Conservation (phyloP, 53 echinoderm and acorn worm species). For the Pentamera pediparva region DNA sequence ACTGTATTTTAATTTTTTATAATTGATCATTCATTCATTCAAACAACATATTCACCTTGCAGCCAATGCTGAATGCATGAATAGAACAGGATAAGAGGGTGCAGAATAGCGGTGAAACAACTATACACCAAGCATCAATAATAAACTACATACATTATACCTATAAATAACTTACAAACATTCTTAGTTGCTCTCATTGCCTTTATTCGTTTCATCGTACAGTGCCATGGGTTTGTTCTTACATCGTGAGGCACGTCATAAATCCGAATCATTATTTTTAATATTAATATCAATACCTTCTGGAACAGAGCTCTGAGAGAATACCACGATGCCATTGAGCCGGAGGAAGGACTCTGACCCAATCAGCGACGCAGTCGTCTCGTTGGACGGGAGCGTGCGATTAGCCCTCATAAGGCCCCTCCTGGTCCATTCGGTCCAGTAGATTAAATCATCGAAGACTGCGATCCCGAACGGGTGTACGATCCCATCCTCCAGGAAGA, state of each 20-base stretch:
- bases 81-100: no score
- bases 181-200: no score
- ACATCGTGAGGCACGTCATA: background rate
- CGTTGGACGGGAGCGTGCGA: slow-evolving; percentile 31
- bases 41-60: no score
- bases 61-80: no score
- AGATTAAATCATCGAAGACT: slow-evolving; percentile 48
- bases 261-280: background rate
- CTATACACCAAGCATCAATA: no score
- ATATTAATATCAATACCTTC: background rate
- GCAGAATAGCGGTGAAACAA: no score
- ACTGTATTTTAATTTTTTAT: no score
- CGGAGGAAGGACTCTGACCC: slow-evolving; percentile 38
- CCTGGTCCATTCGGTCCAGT: slow-evolving; percentile 87
- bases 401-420: slow-evolving; percentile 54
- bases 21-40: no score
- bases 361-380: slow-evolving; percentile 20
- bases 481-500: slow-evolving; percentile 34
- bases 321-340: slow-evolving; percentile 48
- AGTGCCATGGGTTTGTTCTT: background rate
- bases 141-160: no score
- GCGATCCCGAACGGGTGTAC: slow-evolving; percentile 83
- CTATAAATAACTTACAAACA: no score
- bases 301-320: background rate
- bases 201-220: background rate